These are phyloP conservation scores for Papilio dardanus DNA, from an alignment of 1,140 invertebrate species.

Conservation along the genomic window DNA sequence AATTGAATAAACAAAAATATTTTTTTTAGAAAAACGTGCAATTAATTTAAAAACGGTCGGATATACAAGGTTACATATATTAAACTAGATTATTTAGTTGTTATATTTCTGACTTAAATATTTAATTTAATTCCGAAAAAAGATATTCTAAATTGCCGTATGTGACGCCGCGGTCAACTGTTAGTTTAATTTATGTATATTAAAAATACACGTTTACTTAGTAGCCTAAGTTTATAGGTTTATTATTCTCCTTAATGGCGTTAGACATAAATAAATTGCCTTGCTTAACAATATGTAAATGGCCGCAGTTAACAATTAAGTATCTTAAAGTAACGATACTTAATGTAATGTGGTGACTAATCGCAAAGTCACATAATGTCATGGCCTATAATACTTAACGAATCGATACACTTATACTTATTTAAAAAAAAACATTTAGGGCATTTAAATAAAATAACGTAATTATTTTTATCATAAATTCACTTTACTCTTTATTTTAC, in stretches of 20 bases:
- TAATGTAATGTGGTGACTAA: slow-evolving; percentile 23
- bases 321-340: slow-evolving; percentile 24
- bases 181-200: not conserved
- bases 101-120: not conserved
- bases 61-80: too few species aligned
- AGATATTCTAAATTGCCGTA: not conserved
- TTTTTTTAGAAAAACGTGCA: too few species aligned
- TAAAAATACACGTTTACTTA: slow-evolving; percentile 10
- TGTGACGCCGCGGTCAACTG: not conserved
- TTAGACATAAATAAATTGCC: slow-evolving; percentile 19
- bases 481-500: not conserved
- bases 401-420: not conserved
- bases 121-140: too few species aligned
- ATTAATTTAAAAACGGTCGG: not conserved
- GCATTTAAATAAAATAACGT: not conserved
- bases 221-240: not conserved
- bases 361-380: slow-evolving; percentile 13
- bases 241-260: slow-evolving; percentile 17
- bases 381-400: not conserved
- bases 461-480: not conserved
- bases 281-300: slow-evolving; percentile 26
- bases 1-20: slow-evolving; percentile 2
- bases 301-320: slow-evolving; percentile 12
- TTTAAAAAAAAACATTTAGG: not conserved
- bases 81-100: too few species aligned